Base-by-base conservation (phyloP, 2,888 invertebrate species). In the Parnassius mnemosyne region DNA sequence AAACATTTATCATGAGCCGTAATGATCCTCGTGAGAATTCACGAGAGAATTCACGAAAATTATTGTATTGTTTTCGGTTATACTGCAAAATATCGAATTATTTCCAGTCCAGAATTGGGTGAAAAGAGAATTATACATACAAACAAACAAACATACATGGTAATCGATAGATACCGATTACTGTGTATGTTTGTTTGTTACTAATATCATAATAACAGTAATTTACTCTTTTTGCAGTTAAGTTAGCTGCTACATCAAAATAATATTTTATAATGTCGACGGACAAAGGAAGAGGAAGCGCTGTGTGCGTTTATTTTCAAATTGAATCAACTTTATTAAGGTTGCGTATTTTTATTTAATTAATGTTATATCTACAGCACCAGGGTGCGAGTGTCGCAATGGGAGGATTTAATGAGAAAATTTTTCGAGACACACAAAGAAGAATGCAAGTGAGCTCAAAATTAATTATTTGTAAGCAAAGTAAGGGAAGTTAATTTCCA, bases 321-420 rank as follows among this genome's bases (percentile, higher is more conserved):
- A 53, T 51, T 51, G 10, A 13, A 3, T 55, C 16, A 47, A 34
- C 56, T 44, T 52, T 20, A 52, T 12, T 20, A 12, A 34, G 11
- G 42, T 46, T 47, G 16, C 3, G 20, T 62, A 49, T 58, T 58
- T 62, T 58, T 54, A 16, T 58, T 58, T 62, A 62, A 62, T 62
- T 57, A 62, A 44, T n/a, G 10, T 57, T 50, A 43, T 53, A 41
- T 58, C 54, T 62, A 54, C 57, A 62, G 62, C 9, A n/a, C 11
- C 25, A 65, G 63, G 10, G 77, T 84, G 64, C 81, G 85, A 7
- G 65, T 72, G 34, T 84, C 86, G 57, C 85, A 85, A 68, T 90
- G 89, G 87, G 89, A 89, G 67, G 77, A 76, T 2, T 69, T 89
- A 34, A 87, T 89, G 88, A 83, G 83, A 61, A 88, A 86, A 66